Evolutionary conservation across 2,888 invertebrate genomes (phyloP), one percentile per base, ranked within the genome.

Genomic region (Zootermopsis nevadensis): DNA sequence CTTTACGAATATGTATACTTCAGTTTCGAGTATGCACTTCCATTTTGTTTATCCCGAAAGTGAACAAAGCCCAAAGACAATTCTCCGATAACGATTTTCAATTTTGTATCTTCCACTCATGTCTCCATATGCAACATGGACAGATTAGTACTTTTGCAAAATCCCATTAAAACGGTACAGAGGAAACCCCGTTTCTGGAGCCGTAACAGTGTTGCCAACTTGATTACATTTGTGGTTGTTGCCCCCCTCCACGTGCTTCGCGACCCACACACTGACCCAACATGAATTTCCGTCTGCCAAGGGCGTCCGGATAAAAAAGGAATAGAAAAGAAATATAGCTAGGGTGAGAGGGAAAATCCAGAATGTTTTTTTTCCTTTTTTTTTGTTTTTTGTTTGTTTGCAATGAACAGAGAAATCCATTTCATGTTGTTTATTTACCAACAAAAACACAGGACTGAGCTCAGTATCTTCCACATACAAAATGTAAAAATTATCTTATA

Each of bases 251-350:
- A 31, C 69, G 6, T 7, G 27, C 6, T 12, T 12, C 33, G 1
- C 31, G 33, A 31, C 69, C 69, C 69, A 69, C 10, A 69, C 69
- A 19, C 33, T 69, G 19, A 31, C 22, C 33, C 33, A 31, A n/a
- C 69, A 69, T 24, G 69, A 69, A 69, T 69, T 69, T 69, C 69
- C 30, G 69, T 69, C 69, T 69, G 69, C 69, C 69, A 69, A 69
- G 69, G 69, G 69, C 33, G 24, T 69, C 69, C 22, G 33, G 22
- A 33, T 31, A 33, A 69, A 69, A 67, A 69, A 31, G 33, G 69
- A 33, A 69, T 8, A 66, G 7, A 27, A 30, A 69, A 69, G 69
- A 69, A 69, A 69, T 33, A 22, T 33, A 19, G 22, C 15, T 22
- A 33, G 69, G 33, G 31, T 33, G 33, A 30, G 69, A 19, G 69